phyloP scores from a whole-genome alignment of 2,888 invertebrate genomes.

The Gymnoscelis rufifasciata region DNA sequence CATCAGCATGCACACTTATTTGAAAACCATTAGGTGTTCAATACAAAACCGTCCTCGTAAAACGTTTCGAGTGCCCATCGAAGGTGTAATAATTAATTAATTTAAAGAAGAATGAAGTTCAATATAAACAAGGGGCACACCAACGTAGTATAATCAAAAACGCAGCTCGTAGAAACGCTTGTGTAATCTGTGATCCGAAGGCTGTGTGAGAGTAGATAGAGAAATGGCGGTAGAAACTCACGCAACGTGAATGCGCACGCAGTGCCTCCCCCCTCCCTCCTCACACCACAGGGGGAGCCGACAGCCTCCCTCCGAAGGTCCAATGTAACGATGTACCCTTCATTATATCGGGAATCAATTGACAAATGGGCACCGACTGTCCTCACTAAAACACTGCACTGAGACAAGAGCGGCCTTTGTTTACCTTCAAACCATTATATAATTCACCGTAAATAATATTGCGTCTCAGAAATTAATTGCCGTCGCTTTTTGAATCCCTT shows the following conservation, averaged over 20 bases:
- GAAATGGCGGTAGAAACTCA: slow-evolving; percentile 29
- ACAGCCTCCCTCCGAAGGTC: slow-evolving; percentile 69
- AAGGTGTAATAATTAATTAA: slow-evolving; percentile 73
- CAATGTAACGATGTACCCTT: slow-evolving; percentile 72
- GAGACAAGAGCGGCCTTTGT: slow-evolving; percentile 41
- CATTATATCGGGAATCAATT: slow-evolving; percentile 78
- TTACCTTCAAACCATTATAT: slow-evolving; percentile 51
- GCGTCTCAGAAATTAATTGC: slow-evolving; percentile 43
- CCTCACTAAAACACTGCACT: slow-evolving; percentile 38
- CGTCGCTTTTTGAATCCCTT: slow-evolving; percentile 32
- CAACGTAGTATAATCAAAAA: slow-evolving; percentile 64
- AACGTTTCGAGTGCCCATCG: no score
- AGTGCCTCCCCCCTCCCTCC: slow-evolving; percentile 45
- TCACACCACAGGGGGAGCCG: slow-evolving; percentile 58
- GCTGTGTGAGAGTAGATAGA: slow-evolving; percentile 47
- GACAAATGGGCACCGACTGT: slow-evolving; percentile 62
- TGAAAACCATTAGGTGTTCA: no score
- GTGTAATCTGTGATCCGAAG: slow-evolving; percentile 23
- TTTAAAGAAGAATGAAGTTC: slow-evolving; percentile 71
- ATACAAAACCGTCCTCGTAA: no score
- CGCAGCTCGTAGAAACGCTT: slow-evolving; percentile 42
- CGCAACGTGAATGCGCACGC: slow-evolving; percentile 57
- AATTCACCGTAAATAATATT: slow-evolving; percentile 33
- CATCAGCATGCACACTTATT: no score
- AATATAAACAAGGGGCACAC: slow-evolving; percentile 74